phyloP scores from a whole-genome alignment of 2,113 vertebrate species.

The Austrofundulus limnaeus region DNA sequence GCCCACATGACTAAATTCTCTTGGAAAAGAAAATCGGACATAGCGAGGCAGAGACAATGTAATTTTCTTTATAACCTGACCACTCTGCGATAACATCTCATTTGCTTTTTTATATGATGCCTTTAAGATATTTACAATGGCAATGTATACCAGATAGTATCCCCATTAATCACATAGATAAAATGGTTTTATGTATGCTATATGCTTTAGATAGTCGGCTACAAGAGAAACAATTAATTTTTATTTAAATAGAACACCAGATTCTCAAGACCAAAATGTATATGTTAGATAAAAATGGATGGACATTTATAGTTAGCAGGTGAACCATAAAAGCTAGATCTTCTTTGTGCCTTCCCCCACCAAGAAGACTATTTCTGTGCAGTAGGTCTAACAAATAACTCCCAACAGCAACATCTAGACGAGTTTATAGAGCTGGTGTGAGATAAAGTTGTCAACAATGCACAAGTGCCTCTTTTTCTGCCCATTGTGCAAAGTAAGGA shows the following conservation, averaged over 20 bases:
- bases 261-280: constrained; percentile 49
- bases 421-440: constrained; percentile 47
- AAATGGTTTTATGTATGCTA: background rate
- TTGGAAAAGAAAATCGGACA: constrained; percentile 1
- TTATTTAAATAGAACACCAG: constrained; percentile 35
- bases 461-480: constrained; percentile 37
- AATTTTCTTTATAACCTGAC: constrained; percentile 17
- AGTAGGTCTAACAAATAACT: constrained; percentile 56
- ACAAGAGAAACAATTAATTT: constrained; percentile 16
- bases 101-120: constrained; percentile 4
- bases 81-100: constrained; percentile 6
- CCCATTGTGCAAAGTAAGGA: constrained; percentile 7
- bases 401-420: constrained; percentile 49
- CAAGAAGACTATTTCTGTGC: constrained; percentile 38
- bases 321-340: constrained; percentile 48
- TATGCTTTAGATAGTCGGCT: constrained; percentile 2
- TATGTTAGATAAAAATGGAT: constrained; percentile 50
- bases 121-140: constrained; percentile 17
- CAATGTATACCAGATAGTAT: constrained; percentile 15
- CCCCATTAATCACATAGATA: constrained; percentile 13
- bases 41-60: constrained; percentile 6
- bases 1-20: constrained; percentile 28
- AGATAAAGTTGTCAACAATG: constrained; percentile 44
- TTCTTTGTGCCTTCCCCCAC: constrained; percentile 31
- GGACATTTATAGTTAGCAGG: constrained; percentile 55